Conservation (phyloP, 1,140 invertebrate species). For the Atta colombica region DNA sequence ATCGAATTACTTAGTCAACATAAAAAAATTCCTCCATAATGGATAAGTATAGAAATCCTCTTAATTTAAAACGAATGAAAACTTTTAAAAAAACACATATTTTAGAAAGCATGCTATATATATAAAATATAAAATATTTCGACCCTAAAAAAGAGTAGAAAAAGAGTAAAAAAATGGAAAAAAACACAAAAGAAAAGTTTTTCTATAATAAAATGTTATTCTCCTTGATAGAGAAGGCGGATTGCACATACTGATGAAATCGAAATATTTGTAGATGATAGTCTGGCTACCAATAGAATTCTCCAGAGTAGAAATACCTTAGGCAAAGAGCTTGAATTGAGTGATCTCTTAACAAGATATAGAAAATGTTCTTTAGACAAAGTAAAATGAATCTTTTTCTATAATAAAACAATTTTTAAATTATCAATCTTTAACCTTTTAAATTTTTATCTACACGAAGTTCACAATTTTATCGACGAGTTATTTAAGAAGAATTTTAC, state of each 20-base stretch:
- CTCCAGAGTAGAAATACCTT: conserved; percentile 32
- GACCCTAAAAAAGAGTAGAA: too few species aligned
- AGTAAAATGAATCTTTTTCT: background rate
- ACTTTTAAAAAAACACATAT: too few species aligned
- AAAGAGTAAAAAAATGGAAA: background rate
- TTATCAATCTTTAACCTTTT: background rate
- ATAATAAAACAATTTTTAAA: background rate
- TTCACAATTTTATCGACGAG: background rate
- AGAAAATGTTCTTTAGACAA: background rate
- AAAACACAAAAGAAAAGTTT: background rate
- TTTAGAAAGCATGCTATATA: too few species aligned
- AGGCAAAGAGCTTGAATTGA: background rate
- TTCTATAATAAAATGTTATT: conserved; percentile 6
- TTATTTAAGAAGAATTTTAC: background rate
- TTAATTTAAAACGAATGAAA: too few species aligned
- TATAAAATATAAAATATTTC: too few species aligned
- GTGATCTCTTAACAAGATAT: background rate
- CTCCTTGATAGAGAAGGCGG: background rate
- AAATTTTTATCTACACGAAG: background rate
- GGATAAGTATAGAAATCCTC: too few species aligned
- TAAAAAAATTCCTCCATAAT: too few species aligned
- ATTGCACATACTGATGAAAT: conserved; percentile 35
- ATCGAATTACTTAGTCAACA: too few species aligned
- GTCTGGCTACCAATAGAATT: background rate
- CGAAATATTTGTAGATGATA: conserved; percentile 31